A percentile compares a stretch with the other conserved stretches of the same genome.
Evolutionary conservation across 2,797 vertebrate species (phyloP).

Genomic region (Simalia tracyae): DNA sequence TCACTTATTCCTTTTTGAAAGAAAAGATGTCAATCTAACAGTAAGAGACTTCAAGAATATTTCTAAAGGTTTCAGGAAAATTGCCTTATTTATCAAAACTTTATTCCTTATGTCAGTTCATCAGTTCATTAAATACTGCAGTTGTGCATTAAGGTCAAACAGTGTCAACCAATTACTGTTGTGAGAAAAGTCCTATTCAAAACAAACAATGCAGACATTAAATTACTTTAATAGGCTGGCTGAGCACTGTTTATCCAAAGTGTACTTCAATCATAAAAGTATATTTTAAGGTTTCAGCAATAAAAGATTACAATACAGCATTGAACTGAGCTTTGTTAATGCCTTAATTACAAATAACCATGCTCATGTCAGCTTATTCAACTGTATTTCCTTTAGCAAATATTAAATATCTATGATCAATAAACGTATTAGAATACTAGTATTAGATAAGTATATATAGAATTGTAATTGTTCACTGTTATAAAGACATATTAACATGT

Average conservation of each 20-base stretch:
- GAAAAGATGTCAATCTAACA: constrained; percentile 70
- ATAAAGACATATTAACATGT: no score
- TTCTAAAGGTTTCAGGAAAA: constrained; percentile 71
- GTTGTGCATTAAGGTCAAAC: constrained; percentile 71
- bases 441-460: no score
- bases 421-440: no score
- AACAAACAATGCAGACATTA: constrained; percentile 60
- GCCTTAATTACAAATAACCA: constrained; percentile 43
- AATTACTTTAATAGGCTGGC: constrained; percentile 74
- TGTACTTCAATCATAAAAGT: constrained; percentile 68
- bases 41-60: constrained; percentile 68
- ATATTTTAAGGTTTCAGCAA: constrained; percentile 69
- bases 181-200: constrained; percentile 62
- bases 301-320: constrained; percentile 60
- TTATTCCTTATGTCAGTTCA: constrained; percentile 65
- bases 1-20: constrained; percentile 71
- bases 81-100: constrained; percentile 75
- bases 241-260: constrained; percentile 67
- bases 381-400: constrained; percentile 58
- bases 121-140: constrained; percentile 72
- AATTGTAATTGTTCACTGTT: no score
- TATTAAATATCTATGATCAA: constrained; percentile 51
- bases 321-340: constrained; percentile 50
- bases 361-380: constrained; percentile 58
- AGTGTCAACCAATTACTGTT: constrained; percentile 74